Conservation (phyloP, 2,113 vertebrate species). For the Antidorcas marsupialis region DNA sequence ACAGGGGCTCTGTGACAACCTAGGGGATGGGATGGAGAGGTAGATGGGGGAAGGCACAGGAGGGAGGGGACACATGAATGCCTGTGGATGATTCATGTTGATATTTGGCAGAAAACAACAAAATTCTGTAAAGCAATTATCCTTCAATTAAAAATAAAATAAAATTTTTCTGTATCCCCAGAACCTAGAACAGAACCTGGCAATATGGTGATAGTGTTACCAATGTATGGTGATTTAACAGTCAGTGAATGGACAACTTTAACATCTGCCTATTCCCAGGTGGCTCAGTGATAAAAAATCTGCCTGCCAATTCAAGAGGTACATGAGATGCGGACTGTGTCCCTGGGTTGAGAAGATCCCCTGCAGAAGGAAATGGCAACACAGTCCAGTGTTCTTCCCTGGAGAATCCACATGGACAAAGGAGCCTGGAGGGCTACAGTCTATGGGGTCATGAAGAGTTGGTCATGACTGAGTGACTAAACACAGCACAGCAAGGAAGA, state of each 20-base stretch:
- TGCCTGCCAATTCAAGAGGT: neutral
- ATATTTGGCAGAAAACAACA: neutral
- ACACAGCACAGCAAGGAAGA: slow-evolving; percentile 42
- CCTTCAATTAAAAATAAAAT: neutral
- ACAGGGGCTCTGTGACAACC: neutral
- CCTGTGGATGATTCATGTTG: neutral
- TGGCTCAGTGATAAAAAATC: neutral
- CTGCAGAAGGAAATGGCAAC: neutral
- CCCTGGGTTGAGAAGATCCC: neutral
- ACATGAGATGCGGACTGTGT: neutral
- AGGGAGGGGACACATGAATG: neutral
- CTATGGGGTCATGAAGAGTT: neutral
- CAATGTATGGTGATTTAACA: neutral
- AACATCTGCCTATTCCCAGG: neutral
- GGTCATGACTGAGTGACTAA: neutral
- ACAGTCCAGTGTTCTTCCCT: neutral
- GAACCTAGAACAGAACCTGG: neutral
- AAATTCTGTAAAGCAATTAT: neutral
- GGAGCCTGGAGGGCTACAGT: neutral
- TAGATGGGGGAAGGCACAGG: neutral
- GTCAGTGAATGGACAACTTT: neutral
- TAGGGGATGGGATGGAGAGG: neutral
- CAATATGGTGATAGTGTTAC: neutral
- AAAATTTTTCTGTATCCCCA: neutral
- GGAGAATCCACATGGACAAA: neutral